Base-by-base conservation (phyloP, 2,113 vertebrate species). In the Connochaetes taurinus region DNA sequence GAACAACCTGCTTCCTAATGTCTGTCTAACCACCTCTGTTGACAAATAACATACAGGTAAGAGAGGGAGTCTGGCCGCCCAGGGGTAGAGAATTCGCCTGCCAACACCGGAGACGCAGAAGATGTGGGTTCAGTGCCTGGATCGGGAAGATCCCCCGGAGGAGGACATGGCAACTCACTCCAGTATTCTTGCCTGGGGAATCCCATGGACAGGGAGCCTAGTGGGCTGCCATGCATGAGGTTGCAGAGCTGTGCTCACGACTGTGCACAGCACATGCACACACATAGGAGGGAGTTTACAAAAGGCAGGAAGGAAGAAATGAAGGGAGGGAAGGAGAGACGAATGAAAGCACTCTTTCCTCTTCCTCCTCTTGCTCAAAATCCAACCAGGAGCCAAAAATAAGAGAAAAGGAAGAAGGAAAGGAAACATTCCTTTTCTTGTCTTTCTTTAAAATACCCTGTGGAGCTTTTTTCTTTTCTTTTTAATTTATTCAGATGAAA, bases 241-340 rank as follows among this genome's bases (percentile, higher is more conserved):
- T 9, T 64, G 62, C 33, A 36, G 67, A 36, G n/a, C 19, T 27
- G 12, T 40, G 23, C 13, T 62, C 23, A 76, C 1, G 6, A 27
- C 71, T 25, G 11, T 43, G 36, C 71, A 7, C 7, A 76, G 36
- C 23, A 4, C 12, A 27, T 27, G 71, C 21, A 14, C 36, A 76
- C 11, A 1, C 71, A 43, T 4, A 7, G 36, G 12, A 57, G 53
- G 8, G 64, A 74, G 71, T 25, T 58, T 2, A 13, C 13, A 57
- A 57, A 47, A n/a, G 11, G 27, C 5, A 23, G 3, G 14, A 23
- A 21, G 19, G 43, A 7, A 29, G 0, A 29, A 0, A 3, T 6
- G 33, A 3, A 64, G 16, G 29, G 21, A 50, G 29, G 5, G 2
- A 8, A 9, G 29, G 17, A 7, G 15, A 31, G 62, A 40, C 9